Base-by-base conservation (phyloP, 2,113 vertebrate genomes). In the Otolemur garnettii region DNA sequence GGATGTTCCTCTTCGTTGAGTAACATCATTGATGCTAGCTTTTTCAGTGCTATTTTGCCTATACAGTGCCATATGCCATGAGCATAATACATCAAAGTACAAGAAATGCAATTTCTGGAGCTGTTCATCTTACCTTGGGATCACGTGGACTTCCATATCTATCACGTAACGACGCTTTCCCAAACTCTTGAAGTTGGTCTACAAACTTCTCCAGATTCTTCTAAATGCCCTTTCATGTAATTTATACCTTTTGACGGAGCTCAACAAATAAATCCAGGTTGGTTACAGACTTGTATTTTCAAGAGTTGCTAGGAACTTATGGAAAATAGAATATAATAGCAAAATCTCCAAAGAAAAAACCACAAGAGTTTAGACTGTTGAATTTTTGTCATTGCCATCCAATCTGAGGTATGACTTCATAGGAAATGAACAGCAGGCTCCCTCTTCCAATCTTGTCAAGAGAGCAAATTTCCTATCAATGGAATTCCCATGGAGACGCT, bases 241-340 rank as follows among this genome's bases (percentile, higher is more conserved):
- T 59, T 30, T 68, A 81, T 22, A 53, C 68, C 68, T 64, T 80
- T 85, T 45, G 15, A 0, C 15, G 59, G 95, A 82, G 55, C n/a
- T 74, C 33, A 79, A 69, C 96, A 74, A 75, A 18, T 42, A 78
- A 93, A 94, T 55, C 53, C 45, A 90, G 62, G 72, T 53, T 74
- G 69, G 66, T 71, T 62, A 66, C 14, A 77, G 42, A 94, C 33
- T 79, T 94, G 18, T 50, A 64, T 59, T 90, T 93, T 80, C 28
- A 91, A 94, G 64, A 93, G 80, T 22, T 79, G 38, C 62, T 53
- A 80, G 26, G 53, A 82, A 84, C 59, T 86, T 90, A 50, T n/a
- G 68, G 60, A 62, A 88, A 74, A 50, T 72, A 78, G 30, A 55
- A 66, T 55, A 68, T 30, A 18, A 75, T 87, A 59, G 30, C n/a